These are phyloP conservation scores for Odontomyia ornata DNA, from an alignment of 2,888 invertebrate genomes.

Conservation along the genomic window DNA sequence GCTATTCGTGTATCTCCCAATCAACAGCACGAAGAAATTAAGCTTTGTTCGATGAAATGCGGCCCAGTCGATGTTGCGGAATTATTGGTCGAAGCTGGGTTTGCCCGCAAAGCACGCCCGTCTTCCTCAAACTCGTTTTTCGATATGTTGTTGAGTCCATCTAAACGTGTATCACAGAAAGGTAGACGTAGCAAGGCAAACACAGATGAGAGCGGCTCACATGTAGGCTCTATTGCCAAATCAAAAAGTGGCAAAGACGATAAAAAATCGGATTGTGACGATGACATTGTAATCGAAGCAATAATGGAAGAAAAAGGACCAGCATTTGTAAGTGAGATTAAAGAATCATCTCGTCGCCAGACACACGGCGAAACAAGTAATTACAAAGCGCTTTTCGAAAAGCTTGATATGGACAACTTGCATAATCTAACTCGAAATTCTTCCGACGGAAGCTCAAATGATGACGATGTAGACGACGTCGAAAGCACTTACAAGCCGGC, in stretches of 20 bases:
- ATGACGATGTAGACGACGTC: conserved; percentile 59
- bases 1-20: conserved; percentile 64
- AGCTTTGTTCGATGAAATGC: conserved; percentile 56
- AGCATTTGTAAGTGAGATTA: neutral
- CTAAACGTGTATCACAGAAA: neutral
- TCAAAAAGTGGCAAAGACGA: neutral
- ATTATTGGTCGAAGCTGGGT: conserved; percentile 49
- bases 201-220: neutral
- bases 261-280: neutral
- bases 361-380: conserved; percentile 49
- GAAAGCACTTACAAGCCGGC: conserved; percentile 53
- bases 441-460: conserved; percentile 61
- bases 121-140: neutral
- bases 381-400: conserved; percentile 54
- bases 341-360: too few species aligned
- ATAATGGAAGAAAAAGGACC: neutral
- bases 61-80: conserved; percentile 54
- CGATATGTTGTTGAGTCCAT: neutral
- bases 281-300: neutral
- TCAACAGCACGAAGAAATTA: conserved; percentile 50
- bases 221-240: neutral
- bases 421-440: conserved; percentile 50
- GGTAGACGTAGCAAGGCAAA: neutral
- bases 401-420: conserved; percentile 61
- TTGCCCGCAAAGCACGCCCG: neutral